These are phyloP conservation scores for Pangasius sanitwongsei DNA, from an alignment of 2,797 vertebrate genomes.

Conservation along the genomic window DNA sequence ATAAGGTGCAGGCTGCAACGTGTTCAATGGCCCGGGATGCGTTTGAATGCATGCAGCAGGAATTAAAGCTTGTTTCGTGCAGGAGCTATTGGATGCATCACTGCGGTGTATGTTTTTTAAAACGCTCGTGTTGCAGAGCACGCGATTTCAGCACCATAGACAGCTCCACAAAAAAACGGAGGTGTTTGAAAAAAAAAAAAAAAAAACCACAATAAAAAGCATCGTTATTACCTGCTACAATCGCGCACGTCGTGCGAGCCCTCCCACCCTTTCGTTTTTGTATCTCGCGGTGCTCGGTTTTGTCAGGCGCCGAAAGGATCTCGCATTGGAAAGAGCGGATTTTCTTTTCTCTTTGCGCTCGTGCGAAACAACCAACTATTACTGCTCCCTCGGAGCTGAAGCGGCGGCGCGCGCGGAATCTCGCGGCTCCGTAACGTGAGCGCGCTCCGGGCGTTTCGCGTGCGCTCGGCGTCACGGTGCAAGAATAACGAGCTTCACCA, in stretches of 20 bases:
- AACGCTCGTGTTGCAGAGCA: background rate
- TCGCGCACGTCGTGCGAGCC: conserved; percentile 22
- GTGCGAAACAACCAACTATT: conserved; percentile 41
- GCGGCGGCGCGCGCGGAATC: conserved; percentile 52
- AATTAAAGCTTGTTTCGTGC: background rate
- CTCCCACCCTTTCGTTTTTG: background rate
- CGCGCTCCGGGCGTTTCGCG: conserved; percentile 50
- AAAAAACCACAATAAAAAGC: background rate
- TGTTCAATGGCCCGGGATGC: conserved; percentile 17
- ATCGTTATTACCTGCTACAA: background rate
- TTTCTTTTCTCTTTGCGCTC: conserved; percentile 17
- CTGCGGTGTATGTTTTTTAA: background rate
- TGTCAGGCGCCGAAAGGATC: conserved; percentile 20
- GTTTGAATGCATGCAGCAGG: conserved; percentile 5
- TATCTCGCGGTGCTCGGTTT: conserved; percentile 12
- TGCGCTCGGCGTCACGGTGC: conserved; percentile 28
- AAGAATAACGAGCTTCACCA: conserved; percentile 16
- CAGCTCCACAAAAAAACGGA: conserved; percentile 37
- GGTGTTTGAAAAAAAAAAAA: background rate
- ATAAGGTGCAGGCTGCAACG: conserved; percentile 1
- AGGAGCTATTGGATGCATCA: background rate
- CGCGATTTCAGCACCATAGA: conserved; percentile 59
- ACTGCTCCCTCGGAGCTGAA: conserved; percentile 44
- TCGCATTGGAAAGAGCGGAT: conserved; percentile 54
- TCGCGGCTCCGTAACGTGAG: conserved; percentile 52